phyloP scores from a whole-genome alignment of 2,797 vertebrate species.

The Pterois miles region DNA sequence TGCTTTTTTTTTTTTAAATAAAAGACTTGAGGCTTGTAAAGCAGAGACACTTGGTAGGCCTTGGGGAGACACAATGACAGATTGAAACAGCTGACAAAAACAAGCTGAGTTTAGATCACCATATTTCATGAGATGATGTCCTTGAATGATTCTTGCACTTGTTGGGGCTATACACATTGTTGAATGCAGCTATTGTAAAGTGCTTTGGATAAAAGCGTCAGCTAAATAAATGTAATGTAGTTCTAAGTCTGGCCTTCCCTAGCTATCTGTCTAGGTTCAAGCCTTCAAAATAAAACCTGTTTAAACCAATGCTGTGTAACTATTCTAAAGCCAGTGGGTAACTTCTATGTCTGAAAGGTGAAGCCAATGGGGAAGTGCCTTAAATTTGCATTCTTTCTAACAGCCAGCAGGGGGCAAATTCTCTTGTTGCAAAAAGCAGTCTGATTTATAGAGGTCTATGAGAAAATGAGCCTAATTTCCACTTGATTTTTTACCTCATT shows the following conservation, averaged over 20 bases:
- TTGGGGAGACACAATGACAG: neutral
- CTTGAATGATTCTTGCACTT: neutral
- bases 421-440: too few species aligned
- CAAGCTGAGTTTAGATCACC: neutral
- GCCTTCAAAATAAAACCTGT: neutral
- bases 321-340: neutral
- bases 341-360: too few species aligned
- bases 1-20: neutral
- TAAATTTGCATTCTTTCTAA: too few species aligned
- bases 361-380: too few species aligned
- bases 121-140: neutral
- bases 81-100: conserved; percentile 2
- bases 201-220: neutral
- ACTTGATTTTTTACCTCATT: too few species aligned
- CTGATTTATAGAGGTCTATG: too few species aligned
- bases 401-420: too few species aligned
- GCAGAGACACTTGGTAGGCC: neutral
- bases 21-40: neutral
- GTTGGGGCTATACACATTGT: neutral
- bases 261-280: neutral
- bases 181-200: neutral
- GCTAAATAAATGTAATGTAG: neutral
- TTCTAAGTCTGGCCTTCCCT: neutral
- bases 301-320: neutral
- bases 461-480: too few species aligned